A percentile compares a stretch with the other conserved stretches of the same genome.
These are phyloP conservation scores for Gymnothorax reevesii DNA, from an alignment of 2,797 vertebrate species.

Conservation along the genomic window DNA sequence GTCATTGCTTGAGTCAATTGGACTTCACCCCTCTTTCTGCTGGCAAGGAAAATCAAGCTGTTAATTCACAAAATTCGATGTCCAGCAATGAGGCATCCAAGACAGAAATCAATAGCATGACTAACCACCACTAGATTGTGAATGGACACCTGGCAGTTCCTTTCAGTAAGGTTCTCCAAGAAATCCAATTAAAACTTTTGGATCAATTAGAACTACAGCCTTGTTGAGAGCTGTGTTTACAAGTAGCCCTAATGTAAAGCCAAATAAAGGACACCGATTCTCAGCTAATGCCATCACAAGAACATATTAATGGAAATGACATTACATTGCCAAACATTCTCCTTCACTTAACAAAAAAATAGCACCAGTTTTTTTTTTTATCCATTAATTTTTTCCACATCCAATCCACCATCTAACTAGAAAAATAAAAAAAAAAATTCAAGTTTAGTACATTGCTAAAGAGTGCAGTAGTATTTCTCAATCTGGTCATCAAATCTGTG, in stretches of 20 bases:
- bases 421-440: background rate
- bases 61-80: constrained; percentile 1
- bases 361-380: background rate
- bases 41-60: background rate
- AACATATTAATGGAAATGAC: background rate
- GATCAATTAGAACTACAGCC: background rate
- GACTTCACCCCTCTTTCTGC: background rate
- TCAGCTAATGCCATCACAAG: background rate
- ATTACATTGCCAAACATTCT: background rate
- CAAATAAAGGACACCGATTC: background rate
- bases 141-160: constrained; percentile 3
- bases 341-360: background rate
- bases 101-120: background rate
- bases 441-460: background rate
- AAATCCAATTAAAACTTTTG: background rate
- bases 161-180: constrained; percentile 2
- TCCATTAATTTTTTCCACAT: background rate
- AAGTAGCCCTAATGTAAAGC: background rate
- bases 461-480: background rate
- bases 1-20: background rate
- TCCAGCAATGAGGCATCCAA: background rate
- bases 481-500: no score
- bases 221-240: background rate
- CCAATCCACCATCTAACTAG: background rate
- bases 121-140: background rate